Base-by-base conservation (phyloP, 2,888 invertebrate species). In the Dasysyrphus albostriatus region DNA sequence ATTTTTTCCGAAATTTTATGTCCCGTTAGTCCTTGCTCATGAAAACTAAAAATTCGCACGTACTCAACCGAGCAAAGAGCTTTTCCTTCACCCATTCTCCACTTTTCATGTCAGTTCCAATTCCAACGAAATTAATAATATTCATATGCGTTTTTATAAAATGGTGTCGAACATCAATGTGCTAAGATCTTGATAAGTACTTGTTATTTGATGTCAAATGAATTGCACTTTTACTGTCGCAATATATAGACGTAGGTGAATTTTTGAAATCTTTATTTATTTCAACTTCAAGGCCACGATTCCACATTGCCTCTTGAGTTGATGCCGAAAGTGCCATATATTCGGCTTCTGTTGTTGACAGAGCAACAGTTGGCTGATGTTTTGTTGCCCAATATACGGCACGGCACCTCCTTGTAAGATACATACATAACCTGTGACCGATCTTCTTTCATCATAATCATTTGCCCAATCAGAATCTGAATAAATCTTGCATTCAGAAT, bases 391-490 rank as follows among this genome's bases (percentile, higher is more conserved):
- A 69, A n/a, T n/a, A n/a, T n/a, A n/a, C n/a, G 29, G 37, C 10
- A 54, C 39, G 12, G 69, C 47, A 1, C 44, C 34, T 5, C 12
- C 59, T 58, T 54, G 59, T 44, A 49, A n/a, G 19, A n/a, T 29
- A 37, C 42, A 59, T 34, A 49, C 73, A 16, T 59, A 73, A 0
- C 47, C 73, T 24, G 58, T 73, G 1, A 59, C 47, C 2, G 73
- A 73, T 59, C 47, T 73, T 47, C 59, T 58, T 5, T 72, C 72
- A 19, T 72, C 47, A n/a, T 12, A 29, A 34, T 72, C 72, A 59
- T 56, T 58, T 54, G 14, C 39, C 39, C 39, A 39, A 10, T 19
- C 72, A 16, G n/a, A 58, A 7, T 72, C 58, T 29, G 72, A 24
- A 58, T 59, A 54, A 54, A 29, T 54, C 29, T 54, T 54, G 51